Conservation (phyloP, 2,888 invertebrate species). For the Megalurothrips usitatus region DNA sequence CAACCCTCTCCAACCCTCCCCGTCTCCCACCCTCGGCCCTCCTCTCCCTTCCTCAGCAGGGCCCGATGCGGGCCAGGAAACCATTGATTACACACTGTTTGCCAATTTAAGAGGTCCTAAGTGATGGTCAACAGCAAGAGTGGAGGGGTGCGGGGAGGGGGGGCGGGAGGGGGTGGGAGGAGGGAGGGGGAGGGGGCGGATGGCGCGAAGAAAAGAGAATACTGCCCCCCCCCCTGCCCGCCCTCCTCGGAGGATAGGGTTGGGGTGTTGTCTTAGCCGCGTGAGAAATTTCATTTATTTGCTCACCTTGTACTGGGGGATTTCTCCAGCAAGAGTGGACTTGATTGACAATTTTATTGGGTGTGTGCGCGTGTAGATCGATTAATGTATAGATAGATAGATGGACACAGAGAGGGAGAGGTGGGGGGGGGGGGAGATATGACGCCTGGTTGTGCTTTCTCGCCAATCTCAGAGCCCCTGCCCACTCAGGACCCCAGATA, state of each 20-base stretch:
- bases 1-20: not conserved
- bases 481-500: too few species aligned
- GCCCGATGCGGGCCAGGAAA: not conserved
- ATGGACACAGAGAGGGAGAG: too few species aligned
- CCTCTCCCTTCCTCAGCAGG: not conserved
- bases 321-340: not conserved
- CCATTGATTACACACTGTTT: slow-evolving; percentile 17
- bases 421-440: too few species aligned
- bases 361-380: not conserved
- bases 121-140: slow-evolving; percentile 13
- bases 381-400: too few species aligned
- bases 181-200: not conserved
- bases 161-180: not conserved
- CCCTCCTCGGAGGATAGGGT: too few species aligned
- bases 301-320: slow-evolving; percentile 11
- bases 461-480: too few species aligned
- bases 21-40: not conserved
- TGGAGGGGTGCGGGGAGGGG: not conserved
- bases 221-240: too few species aligned
- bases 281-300: slow-evolving; percentile 13
- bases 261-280: slow-evolving; percentile 4
- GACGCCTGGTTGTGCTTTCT: too few species aligned
- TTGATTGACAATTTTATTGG: not conserved
- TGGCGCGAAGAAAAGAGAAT: not conserved
- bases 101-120: slow-evolving; percentile 26